A percentile compares a stretch with the other conserved stretches of the same genome.
Conservation (phyloP, 2,113 vertebrate species). For the Bambusicola thoracicus region DNA sequence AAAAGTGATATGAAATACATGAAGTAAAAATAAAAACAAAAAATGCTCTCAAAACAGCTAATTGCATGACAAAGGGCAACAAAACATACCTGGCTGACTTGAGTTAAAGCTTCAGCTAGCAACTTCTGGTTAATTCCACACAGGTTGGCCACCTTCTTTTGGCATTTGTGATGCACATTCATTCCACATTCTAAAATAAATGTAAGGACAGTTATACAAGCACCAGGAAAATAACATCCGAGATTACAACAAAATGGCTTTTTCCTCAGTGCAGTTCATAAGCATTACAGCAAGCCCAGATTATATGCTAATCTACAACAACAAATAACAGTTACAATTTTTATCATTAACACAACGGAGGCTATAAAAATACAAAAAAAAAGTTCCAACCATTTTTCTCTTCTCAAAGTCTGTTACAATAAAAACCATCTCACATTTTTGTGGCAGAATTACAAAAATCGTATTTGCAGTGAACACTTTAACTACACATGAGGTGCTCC, state of each 20-base stretch:
- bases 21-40: not conserved
- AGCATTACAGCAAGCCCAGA: not conserved
- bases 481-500: not conserved
- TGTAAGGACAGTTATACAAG: not conserved
- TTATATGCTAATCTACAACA: not conserved
- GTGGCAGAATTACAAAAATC: not conserved
- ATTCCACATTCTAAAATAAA: conserved; percentile 88
- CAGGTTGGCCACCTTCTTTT: conserved; percentile 96
- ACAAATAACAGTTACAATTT: not conserved
- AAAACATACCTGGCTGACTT: conserved; percentile 90
- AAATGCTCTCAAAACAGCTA: not conserved
- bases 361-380: not conserved
- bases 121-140: conserved; percentile 99
- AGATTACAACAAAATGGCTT: not conserved
- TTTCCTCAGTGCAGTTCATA: not conserved
- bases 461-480: not conserved
- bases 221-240: not conserved
- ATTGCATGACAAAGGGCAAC: not conserved
- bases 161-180: conserved; percentile 98
- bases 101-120: conserved; percentile 93
- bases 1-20: not conserved
- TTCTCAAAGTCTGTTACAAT: not conserved
- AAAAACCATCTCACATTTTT: not conserved
- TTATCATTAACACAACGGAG: not conserved
- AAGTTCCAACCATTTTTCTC: not conserved